These are phyloP conservation scores for Hydrozoanthus gracilis DNA, from an alignment of 92 coral and sea anemone species.

Conservation along the genomic window DNA sequence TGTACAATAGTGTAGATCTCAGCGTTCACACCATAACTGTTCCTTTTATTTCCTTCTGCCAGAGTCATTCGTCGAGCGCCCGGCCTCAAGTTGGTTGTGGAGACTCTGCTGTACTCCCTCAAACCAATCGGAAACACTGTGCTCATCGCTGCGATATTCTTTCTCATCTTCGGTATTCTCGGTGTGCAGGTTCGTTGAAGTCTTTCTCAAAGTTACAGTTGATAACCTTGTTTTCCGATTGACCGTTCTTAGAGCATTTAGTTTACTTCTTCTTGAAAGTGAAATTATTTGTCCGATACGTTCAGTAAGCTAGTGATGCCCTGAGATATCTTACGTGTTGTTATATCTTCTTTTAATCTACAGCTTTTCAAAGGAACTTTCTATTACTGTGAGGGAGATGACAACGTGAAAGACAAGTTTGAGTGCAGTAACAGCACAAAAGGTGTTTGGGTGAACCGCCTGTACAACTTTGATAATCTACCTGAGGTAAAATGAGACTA, in stretches of 20 bases:
- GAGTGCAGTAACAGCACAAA: slow-evolving; percentile 69
- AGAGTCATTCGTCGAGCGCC: slow-evolving; percentile 99
- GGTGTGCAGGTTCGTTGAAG: slow-evolving; percentile 84
- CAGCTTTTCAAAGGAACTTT: slow-evolving; percentile 94
- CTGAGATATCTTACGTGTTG: no score
- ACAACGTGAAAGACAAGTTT: slow-evolving; percentile 61
- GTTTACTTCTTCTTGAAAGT: no score
- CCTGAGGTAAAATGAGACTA: slow-evolving; percentile 62
- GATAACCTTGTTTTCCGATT: no score
- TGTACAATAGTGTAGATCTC: neutral
- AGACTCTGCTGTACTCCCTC: slow-evolving; percentile 86
- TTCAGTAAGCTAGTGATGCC: no score
- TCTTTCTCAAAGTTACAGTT: no score
- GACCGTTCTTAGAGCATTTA: no score
- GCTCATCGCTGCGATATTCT: slow-evolving; percentile 93
- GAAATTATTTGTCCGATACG: no score
- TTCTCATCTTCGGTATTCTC: slow-evolving; percentile 89
- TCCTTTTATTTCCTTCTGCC: neutral
- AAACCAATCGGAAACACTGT: slow-evolving; percentile 98
- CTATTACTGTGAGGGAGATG: slow-evolving; percentile 78
- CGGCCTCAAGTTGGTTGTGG: slow-evolving; percentile 94
- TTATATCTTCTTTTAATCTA: neutral
- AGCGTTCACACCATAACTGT: neutral
- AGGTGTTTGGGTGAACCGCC: slow-evolving; percentile 83
- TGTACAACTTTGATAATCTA: slow-evolving; percentile 93